A percentile compares a stretch with the other conserved stretches of the same genome.
Evolutionary conservation across 2,797 vertebrate genomes (phyloP).

Genomic region (Peromyscus nudipes): DNA sequence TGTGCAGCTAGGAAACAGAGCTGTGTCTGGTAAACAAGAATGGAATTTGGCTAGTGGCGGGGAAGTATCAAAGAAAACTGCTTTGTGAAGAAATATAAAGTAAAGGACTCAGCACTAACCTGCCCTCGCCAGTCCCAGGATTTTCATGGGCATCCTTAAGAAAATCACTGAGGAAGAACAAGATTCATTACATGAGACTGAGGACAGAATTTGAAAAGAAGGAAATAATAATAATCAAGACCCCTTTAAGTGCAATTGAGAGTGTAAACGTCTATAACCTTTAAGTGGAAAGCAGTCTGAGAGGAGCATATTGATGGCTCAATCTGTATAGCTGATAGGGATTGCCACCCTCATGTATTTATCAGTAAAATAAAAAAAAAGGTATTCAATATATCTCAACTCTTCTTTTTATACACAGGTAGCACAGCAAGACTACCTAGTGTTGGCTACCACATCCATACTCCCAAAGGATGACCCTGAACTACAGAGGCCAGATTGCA

Average conservation of each 20-base stretch:
- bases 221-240: not conserved
- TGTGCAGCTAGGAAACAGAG: constrained; percentile 15
- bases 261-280: not conserved
- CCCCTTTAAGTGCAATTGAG: not conserved
- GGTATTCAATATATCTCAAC: not conserved
- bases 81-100: not conserved
- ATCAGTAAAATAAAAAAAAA: not conserved
- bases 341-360: not conserved
- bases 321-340: not conserved
- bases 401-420: not conserved
- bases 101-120: not conserved
- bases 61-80: not conserved
- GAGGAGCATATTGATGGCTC: not conserved
- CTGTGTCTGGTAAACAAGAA: not conserved
- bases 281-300: not conserved
- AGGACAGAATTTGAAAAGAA: not conserved
- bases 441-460: too few relatives aligned
- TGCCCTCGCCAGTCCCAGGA: not conserved
- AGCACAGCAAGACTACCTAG: not conserved
- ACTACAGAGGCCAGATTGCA: not conserved
- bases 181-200: not conserved
- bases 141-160: not conserved
- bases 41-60: not conserved
- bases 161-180: not conserved
- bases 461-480: not conserved